These are phyloP conservation scores for Diadegma fenestrale DNA, from an alignment of 2,888 invertebrate species.

Conservation along the genomic window DNA sequence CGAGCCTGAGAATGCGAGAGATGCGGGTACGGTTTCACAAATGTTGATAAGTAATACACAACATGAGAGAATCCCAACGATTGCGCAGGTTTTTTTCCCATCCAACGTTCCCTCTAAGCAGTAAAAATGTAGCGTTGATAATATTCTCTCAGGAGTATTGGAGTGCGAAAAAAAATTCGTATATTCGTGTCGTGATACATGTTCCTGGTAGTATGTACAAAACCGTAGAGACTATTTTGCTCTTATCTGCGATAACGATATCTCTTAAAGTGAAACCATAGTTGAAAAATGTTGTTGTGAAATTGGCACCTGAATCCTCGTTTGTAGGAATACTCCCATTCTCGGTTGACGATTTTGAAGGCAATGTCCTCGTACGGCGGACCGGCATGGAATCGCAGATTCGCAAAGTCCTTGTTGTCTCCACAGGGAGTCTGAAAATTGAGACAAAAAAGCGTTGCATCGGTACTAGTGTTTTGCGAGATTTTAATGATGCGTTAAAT, in stretches of 20 bases:
- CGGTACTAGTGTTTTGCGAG: not conserved
- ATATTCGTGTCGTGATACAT: constrained; percentile 41
- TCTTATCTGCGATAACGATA: constrained; percentile 95
- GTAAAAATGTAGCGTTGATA: not conserved
- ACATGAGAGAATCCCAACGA: constrained; percentile 13
- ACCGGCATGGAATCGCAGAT: constrained; percentile 97
- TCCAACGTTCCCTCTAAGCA: not conserved
- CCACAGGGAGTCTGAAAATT: constrained; percentile 92
- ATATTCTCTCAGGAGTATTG: constrained; percentile 11
- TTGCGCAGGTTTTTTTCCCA: constrained; percentile 1
- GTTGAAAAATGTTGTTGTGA: constrained; percentile 99
- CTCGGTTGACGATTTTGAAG: constrained; percentile 99
- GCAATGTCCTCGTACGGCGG: constrained; percentile 99
- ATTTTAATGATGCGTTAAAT: not conserved
- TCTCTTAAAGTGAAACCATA: constrained; percentile 99
- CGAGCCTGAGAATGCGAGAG: not conserved
- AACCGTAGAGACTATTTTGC: constrained; percentile 40
- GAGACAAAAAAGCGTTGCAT: not conserved
- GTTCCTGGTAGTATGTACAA: constrained; percentile 52
- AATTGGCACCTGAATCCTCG: constrained; percentile 99
- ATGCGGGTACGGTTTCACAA: constrained; percentile 57
- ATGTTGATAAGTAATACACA: constrained; percentile 6
- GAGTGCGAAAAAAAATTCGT: not conserved
- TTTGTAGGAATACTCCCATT: constrained; percentile 99
- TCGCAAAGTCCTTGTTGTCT: constrained; percentile 97